phyloP scores from a whole-genome alignment of 2,797 vertebrate genomes.

The Artibeus lituratus region DNA sequence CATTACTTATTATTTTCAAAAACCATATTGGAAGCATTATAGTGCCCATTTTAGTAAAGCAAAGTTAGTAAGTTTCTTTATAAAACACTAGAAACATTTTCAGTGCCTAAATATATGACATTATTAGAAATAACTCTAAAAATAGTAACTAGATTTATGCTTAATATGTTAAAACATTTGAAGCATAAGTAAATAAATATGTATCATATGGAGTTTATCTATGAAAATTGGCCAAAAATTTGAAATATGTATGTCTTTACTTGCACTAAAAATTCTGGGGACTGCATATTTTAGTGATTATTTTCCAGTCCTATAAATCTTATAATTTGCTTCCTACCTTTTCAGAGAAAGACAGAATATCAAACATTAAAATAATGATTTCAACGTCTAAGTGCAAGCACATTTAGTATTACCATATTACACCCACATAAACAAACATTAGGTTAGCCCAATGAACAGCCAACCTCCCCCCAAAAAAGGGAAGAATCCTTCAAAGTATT shows the following conservation, averaged over 20 bases:
- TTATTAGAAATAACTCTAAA: background rate
- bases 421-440: background rate
- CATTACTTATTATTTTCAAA: background rate
- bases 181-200: background rate
- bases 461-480: background rate
- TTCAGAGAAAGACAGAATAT: background rate
- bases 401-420: background rate
- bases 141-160: background rate
- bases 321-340: background rate
- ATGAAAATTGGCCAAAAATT: background rate
- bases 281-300: background rate
- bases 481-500: background rate
- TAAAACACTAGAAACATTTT: conserved; percentile 1
- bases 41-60: background rate
- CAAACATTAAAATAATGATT: background rate
- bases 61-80: background rate
- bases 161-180: background rate
- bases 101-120: background rate
- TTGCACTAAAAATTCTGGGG: background rate
- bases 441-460: background rate
- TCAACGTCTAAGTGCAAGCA: background rate
- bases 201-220: background rate
- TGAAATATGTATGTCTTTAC: background rate
- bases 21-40: background rate
- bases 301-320: background rate